These are phyloP conservation scores for Vimba vimba DNA, from an alignment of 2,113 vertebrate genomes.

Conservation along the genomic window DNA sequence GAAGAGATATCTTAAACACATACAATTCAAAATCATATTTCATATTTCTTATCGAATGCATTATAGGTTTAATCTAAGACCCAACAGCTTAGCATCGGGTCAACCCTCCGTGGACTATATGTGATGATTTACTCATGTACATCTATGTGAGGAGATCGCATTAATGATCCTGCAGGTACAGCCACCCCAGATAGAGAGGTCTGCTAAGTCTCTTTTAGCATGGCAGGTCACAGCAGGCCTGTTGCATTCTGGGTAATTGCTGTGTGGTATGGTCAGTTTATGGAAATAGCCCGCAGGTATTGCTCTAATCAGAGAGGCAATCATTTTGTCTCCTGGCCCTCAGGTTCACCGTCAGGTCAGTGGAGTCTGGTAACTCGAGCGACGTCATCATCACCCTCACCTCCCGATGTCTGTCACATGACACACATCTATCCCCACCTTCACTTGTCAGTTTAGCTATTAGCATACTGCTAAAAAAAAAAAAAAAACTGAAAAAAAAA, in stretches of 20 bases:
- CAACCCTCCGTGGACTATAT: background rate
- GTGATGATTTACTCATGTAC: too few species aligned
- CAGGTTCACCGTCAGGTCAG: conserved; percentile 73
- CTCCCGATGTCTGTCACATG: background rate
- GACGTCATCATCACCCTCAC: background rate
- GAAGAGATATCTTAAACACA: background rate
- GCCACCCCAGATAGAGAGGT: conserved; percentile 45
- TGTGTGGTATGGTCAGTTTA: conserved; percentile 70
- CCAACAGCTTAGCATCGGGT: background rate
- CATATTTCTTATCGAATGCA: background rate
- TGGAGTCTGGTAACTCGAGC: conserved; percentile 56
- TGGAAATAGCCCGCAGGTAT: conserved; percentile 65
- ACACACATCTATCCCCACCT: conserved; percentile 58
- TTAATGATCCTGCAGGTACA: background rate
- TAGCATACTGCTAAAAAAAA: conserved; percentile 47
- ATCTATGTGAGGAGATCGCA: background rate
- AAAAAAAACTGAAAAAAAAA: conserved; percentile 23
- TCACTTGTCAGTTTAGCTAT: conserved; percentile 72
- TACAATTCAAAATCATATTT: background rate
- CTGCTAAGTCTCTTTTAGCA: conserved; percentile 40
- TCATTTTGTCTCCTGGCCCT: conserved; percentile 70
- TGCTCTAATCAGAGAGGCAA: conserved; percentile 69
- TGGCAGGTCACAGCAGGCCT: conserved; percentile 68
- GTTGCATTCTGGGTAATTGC: conserved; percentile 68
- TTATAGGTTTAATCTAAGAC: background rate